These are phyloP conservation scores for Toxotes jaculatrix DNA, from an alignment of 2,113 vertebrate species.

Conservation along the genomic window DNA sequence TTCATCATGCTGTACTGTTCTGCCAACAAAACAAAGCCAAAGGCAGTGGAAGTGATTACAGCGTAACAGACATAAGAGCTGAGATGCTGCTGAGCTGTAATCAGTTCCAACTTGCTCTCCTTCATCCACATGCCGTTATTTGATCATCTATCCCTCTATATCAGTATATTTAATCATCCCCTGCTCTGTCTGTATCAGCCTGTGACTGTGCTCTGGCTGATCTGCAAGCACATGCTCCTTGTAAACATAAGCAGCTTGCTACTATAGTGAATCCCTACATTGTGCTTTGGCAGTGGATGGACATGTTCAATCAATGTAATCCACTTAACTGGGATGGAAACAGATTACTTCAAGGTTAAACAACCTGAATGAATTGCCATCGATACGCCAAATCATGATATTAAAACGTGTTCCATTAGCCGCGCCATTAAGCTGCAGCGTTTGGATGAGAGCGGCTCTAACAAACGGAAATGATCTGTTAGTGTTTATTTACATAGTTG, in stretches of 20 bases:
- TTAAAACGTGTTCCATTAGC: slow-evolving; percentile 52
- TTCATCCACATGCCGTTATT: slow-evolving; percentile 33
- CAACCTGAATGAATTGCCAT: slow-evolving; percentile 55
- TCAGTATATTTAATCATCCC: slow-evolving; percentile 20
- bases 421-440: neutral
- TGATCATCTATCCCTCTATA: slow-evolving; percentile 26
- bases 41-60: slow-evolving; percentile 20
- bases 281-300: slow-evolving; percentile 59
- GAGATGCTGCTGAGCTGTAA: slow-evolving; percentile 36
- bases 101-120: slow-evolving; percentile 38
- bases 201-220: slow-evolving; percentile 30
- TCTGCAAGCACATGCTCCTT: slow-evolving; percentile 60
- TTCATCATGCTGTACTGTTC: slow-evolving; percentile 1
- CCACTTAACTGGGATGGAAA: slow-evolving; percentile 65
- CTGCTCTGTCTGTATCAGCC: slow-evolving; percentile 33
- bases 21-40: slow-evolving; percentile 21
- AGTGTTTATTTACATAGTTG: slow-evolving; percentile 18
- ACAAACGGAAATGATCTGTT: neutral
- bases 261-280: slow-evolving; percentile 34
- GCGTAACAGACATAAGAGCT: neutral
- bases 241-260: slow-evolving; percentile 67
- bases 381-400: slow-evolving; percentile 24
- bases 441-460: neutral
- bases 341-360: slow-evolving; percentile 76
- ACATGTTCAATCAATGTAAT: slow-evolving; percentile 73